Evolutionary conservation across 2,113 vertebrate species (phyloP), one percentile per base, ranked within the genome.

Genomic region (Hippoglossus stenolepis): DNA sequence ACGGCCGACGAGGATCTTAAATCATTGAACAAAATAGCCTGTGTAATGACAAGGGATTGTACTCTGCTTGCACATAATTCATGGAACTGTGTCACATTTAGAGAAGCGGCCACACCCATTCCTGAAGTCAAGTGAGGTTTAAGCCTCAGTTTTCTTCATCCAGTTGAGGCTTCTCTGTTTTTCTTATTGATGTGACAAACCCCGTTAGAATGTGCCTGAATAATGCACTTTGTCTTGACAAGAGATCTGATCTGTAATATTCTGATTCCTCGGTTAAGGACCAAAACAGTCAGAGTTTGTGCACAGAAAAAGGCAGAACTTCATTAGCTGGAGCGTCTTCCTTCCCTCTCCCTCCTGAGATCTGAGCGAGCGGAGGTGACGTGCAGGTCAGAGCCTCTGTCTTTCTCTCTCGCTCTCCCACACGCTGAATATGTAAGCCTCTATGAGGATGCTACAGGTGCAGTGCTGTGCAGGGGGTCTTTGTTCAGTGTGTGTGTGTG

Each of bases 11-110:
- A 77, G 69, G 62, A 65, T 76, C 75, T 79, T 91, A 78, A 91
- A 90, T 92, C 86, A 92, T 85, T 92, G 70, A 87, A 89, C 85
- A 89, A 89, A 92, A 86, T 80, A 65, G 83, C 62, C 80, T 1
- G 77, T 87, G 87, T 90, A 75, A 90, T 70, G 79, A 90, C 83
- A 82, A 70, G 79, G 74, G 80, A 63, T 79, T 84, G 77, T 80
- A 82, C 71, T 85, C 63, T 59, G 73, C 79, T 28, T n/a, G 14
- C 56, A 61, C 70, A 87, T 89, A 51, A 90, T 90, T 90, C 73
- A 90, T 85, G 73, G 21, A 2, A 7, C 75, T 15, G 23, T 57
- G 69, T 56, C n/a, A 43, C 20, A 57, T 26, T 38, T 28, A 65
- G 59, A 49, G 59, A 57, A 45, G 43, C 9, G 5, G 64, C 61